These are phyloP conservation scores for Coreius guichenoti DNA, from an alignment of 2,797 vertebrate species.

Conservation along the genomic window DNA sequence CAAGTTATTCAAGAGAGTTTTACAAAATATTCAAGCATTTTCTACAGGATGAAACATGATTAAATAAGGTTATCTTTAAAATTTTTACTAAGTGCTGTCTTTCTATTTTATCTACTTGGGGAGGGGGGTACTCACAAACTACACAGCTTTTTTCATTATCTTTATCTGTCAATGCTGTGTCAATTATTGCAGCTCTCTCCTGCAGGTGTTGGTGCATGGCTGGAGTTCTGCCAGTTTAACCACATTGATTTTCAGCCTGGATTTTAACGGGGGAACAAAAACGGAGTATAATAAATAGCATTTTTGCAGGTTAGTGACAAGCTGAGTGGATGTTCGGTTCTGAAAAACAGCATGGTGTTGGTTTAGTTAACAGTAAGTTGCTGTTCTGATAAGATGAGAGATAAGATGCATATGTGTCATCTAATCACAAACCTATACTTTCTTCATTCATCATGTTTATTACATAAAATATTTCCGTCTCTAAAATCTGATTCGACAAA, in stretches of 20 bases:
- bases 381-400: slow-evolving; percentile 8
- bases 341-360: slow-evolving; percentile 22
- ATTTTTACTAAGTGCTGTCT: slow-evolving; percentile 17
- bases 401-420: not conserved
- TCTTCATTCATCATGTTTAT: slow-evolving; percentile 10
- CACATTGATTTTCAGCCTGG: slow-evolving; percentile 42
- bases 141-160: slow-evolving; percentile 24
- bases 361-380: slow-evolving; percentile 21
- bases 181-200: slow-evolving; percentile 49
- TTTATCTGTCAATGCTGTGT: slow-evolving; percentile 52
- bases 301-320: slow-evolving; percentile 49
- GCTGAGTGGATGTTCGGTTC: slow-evolving; percentile 29
- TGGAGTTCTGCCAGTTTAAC: slow-evolving; percentile 50
- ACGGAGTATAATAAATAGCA: slow-evolving; percentile 40
- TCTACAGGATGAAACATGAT: not conserved
- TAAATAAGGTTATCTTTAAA: slow-evolving; percentile 31
- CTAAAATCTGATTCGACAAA: not conserved
- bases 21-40: slow-evolving; percentile 7
- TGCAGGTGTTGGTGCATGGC: slow-evolving; percentile 14
- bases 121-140: slow-evolving; percentile 34
- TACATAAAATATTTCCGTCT: not conserved
- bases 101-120: slow-evolving; percentile 28
- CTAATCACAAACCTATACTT: slow-evolving; percentile 31
- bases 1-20: slow-evolving; percentile 4
- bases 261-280: slow-evolving; percentile 38